phyloP scores from a whole-genome alignment of 2,888 invertebrate genomes.

The Tipula confusa region DNA sequence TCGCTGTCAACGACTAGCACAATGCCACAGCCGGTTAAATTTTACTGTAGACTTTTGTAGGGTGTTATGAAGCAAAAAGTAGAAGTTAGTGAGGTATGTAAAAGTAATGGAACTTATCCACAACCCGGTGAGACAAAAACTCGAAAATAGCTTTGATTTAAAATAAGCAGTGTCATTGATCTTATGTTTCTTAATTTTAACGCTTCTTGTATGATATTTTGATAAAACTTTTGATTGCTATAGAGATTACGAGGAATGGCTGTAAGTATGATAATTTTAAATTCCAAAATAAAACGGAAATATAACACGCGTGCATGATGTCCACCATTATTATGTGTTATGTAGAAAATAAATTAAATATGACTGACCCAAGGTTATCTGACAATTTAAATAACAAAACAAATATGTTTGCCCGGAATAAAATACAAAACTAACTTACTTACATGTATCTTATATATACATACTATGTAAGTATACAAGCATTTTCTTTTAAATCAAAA shows the following conservation, averaged over 20 bases:
- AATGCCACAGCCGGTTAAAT: too few relatives aligned
- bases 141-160: too few relatives aligned
- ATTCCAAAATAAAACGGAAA: neutral
- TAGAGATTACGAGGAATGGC: neutral
- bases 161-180: too few relatives aligned
- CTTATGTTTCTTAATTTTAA: too few relatives aligned
- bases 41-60: too few relatives aligned
- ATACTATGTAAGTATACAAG: neutral
- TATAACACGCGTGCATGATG: neutral
- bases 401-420: neutral
- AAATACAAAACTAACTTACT: neutral
- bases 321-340: slow-evolving; percentile 3
- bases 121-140: too few relatives aligned
- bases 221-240: too few relatives aligned
- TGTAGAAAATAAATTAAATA: neutral
- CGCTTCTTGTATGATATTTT: too few relatives aligned
- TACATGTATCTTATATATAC: neutral
- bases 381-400: neutral
- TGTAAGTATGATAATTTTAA: neutral
- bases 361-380: slow-evolving; percentile 15
- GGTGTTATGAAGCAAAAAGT: too few relatives aligned
- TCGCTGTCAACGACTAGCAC: too few relatives aligned
- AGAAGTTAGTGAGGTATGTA: too few relatives aligned
- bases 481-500: neutral
- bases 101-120: too few relatives aligned